Conservation (phyloP, 1,140 invertebrate species). For the Patella vulgata region DNA sequence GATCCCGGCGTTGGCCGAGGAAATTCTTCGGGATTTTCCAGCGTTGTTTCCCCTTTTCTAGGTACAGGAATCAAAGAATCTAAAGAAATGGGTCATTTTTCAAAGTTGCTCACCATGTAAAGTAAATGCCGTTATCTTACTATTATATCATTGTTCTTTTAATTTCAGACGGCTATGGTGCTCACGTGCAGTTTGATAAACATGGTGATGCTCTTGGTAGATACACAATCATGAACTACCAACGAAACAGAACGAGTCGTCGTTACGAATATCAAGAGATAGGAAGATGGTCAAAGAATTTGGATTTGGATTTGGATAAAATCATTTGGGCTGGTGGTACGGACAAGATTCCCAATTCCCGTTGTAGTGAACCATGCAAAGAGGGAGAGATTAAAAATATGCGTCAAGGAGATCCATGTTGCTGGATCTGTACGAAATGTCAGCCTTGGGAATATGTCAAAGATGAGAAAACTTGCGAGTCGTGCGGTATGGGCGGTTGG, state of each 20-base stretch:
- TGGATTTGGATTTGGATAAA: slow-evolving; percentile 35
- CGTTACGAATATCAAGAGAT: slow-evolving; percentile 58
- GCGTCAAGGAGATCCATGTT: slow-evolving; percentile 93
- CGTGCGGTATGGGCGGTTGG: slow-evolving; percentile 71
- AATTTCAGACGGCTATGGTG: slow-evolving; percentile 60
- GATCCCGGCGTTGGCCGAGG: no score
- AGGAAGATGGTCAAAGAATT: slow-evolving; percentile 53
- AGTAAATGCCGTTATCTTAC: no score
- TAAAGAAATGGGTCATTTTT: no score
- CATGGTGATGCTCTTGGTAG: slow-evolving; percentile 69
- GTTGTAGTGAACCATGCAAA: slow-evolving; percentile 75
- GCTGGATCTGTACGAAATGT: slow-evolving; percentile 74
- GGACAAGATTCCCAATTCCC: slow-evolving; percentile 70
- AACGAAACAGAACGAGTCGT: slow-evolving; percentile 44
- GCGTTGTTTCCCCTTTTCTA: no score
- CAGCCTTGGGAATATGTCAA: slow-evolving; percentile 72
- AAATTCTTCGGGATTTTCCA: no score
- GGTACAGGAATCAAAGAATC: no score
- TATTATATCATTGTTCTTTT: no score
- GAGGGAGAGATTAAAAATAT: slow-evolving; percentile 87
- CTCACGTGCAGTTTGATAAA: slow-evolving; percentile 61
- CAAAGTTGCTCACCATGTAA: no score
- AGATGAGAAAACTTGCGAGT: slow-evolving; percentile 73
- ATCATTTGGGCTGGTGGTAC: slow-evolving; percentile 60
- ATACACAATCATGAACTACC: slow-evolving; percentile 68